Evolutionary conservation across 2,113 vertebrate genomes (phyloP), one percentile per base, ranked within the genome.

Genomic region (Loxodonta africana): DNA sequence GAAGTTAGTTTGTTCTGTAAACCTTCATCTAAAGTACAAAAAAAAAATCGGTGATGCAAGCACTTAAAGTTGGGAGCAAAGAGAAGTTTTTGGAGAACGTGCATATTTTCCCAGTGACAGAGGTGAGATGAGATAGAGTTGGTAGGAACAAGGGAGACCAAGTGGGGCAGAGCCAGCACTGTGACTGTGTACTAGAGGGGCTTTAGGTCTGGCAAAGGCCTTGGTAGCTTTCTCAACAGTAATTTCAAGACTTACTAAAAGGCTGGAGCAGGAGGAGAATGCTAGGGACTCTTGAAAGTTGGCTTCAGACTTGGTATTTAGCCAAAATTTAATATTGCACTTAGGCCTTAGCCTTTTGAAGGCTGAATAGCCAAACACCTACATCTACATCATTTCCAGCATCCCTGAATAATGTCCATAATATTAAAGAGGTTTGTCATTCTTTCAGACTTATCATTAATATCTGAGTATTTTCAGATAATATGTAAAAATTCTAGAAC

Each of bases 211-310:
- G 37, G 60, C 9, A 89, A 95, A 83, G 44, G 6, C 33, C 44
- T 78, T 65, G 8, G 46, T 0, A 37, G 37, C 44, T 41, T 89
- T 93, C 73, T 63, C 53, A 63, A 53, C 5, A 90, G 53, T 95
- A 62, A 91, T 96, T 91, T 93, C 60, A 83, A 73, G 6, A 88
- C 69, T 94, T 93, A 95, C 51, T 96, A 30, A 96, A 92, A 92
- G 69, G 2, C 10, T 74, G 1, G 46, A 86, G 6, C 25, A 86
- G 28, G 6, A 12, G 7, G 21, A 91, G 37, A 94, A 90, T 82
- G 51, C 23, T 67, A 71, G 15, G 28, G 33, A 93, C 2, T 71
- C 11, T 14, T 46, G 20, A 87, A 90, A 81, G 25, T 92, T 87
- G 48, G 69, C n/a, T 96, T 92, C 11, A 76, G 21, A n/a, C 57